Evolutionary conservation across 2,888 invertebrate genomes (phyloP).

Genomic region (Eupeodes luniger): DNA sequence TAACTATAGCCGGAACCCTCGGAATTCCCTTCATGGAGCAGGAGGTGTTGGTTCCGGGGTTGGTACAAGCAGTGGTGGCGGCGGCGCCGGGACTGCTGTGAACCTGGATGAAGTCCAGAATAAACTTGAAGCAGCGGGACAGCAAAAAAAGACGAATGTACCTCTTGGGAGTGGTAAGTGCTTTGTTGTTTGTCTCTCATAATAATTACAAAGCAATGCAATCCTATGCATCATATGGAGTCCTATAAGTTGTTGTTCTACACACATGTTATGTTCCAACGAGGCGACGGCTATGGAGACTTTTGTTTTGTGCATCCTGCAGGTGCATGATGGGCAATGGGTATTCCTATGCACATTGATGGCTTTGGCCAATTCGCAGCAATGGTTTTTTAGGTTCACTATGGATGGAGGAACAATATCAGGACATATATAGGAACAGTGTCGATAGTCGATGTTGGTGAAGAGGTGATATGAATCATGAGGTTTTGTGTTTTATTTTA

Average conservation of each 20-base stretch:
- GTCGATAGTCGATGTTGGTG: constrained; percentile 18
- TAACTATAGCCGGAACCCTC: constrained; percentile 77
- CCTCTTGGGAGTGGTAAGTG: constrained; percentile 84
- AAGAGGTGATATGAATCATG: constrained; percentile 56
- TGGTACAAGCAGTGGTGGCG: constrained; percentile 50
- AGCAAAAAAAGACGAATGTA: constrained; percentile 82
- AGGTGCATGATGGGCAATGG: constrained; percentile 61
- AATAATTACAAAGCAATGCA: constrained; percentile 76
- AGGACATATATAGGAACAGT: constrained; percentile 19
- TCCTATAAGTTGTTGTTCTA: background rate
- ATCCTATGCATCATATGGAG: constrained; percentile 66
- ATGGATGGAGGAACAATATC: background rate
- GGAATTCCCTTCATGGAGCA: constrained; percentile 73
- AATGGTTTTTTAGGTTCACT: background rate
- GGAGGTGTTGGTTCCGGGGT: constrained; percentile 61
- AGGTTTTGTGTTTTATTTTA: constrained; percentile 6
- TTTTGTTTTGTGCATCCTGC: constrained; percentile 70
- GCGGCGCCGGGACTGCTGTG: constrained; percentile 69
- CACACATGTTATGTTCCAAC: background rate
- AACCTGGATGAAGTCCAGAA: constrained; percentile 80
- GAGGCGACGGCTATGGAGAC: background rate
- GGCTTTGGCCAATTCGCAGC: constrained; percentile 21
- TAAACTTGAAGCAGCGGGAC: constrained; percentile 78
- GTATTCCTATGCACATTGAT: constrained; percentile 55
- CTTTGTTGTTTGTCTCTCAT: constrained; percentile 76